phyloP scores from a whole-genome alignment of 2,888 invertebrate genomes.

The Pseudanteris insignis region DNA sequence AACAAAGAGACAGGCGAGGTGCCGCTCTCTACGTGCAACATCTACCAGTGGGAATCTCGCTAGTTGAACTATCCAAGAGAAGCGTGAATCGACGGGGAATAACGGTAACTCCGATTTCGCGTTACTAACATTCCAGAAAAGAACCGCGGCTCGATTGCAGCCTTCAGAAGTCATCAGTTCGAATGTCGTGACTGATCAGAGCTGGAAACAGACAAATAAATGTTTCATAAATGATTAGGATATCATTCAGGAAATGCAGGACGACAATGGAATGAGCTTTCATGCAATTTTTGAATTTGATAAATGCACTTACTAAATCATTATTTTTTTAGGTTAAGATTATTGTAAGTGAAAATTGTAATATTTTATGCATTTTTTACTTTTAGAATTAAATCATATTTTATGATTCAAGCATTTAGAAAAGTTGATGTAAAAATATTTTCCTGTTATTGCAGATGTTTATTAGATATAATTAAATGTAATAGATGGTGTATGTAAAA shows the following conservation, averaged over 20 bases:
- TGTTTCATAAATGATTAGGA: not conserved
- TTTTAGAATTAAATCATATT: no score
- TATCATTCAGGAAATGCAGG: no score
- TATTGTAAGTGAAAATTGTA: not conserved
- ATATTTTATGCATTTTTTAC: no score
- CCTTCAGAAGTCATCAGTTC: conserved; percentile 19
- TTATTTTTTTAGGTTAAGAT: no score
- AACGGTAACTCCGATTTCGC: conserved; percentile 42
- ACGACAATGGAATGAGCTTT: no score
- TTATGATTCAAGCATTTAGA: no score
- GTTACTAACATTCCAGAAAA: conserved; percentile 40
- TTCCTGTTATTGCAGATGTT: no score
- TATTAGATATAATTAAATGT: no score
- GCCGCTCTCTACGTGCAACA: conserved; percentile 25
- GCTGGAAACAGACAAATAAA: conserved; percentile 5
- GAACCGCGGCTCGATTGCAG: conserved; percentile 20
- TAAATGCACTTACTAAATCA: no score
- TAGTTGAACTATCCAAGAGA: conserved; percentile 39
- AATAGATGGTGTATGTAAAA: no score
- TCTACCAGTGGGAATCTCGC: conserved; percentile 39
- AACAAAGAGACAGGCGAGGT: conserved; percentile 33
- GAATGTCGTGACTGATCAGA: conserved; percentile 6
- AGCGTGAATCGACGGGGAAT: conserved; percentile 38
- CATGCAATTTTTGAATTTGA: no score
- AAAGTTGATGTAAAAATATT: no score